Conservation (phyloP, 1,140 invertebrate species). For the Epicauta chinensis region DNA sequence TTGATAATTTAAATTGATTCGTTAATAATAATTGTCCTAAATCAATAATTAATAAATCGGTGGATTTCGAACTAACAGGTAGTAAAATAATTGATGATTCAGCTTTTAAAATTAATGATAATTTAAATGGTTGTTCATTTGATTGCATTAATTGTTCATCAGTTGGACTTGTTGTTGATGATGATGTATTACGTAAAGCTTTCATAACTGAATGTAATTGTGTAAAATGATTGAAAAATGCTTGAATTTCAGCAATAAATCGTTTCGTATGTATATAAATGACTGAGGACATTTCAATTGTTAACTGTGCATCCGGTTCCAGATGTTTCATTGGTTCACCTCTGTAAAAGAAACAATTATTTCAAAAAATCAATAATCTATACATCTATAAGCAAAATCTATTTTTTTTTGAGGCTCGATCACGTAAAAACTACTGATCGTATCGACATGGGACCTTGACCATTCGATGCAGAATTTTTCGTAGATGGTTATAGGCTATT, state of each 20-base stretch:
- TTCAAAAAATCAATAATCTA: background rate
- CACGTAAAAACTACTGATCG: too few relatives aligned
- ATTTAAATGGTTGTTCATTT: constrained; percentile 23
- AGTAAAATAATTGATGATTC: constrained; percentile 81
- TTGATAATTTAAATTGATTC: constrained; percentile 65
- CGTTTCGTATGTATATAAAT: constrained; percentile 92
- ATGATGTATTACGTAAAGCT: constrained; percentile 46
- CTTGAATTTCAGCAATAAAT: constrained; percentile 81
- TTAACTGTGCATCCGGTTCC: constrained; percentile 72
- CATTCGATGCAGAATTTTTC: too few relatives aligned
- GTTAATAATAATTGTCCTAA: constrained; percentile 72
- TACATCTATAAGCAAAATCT: too few relatives aligned
- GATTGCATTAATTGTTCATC: constrained; percentile 32
- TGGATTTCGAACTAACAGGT: constrained; percentile 75
- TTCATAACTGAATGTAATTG: constrained; percentile 69
- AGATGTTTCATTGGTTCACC: constrained; percentile 27
- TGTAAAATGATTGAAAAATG: constrained; percentile 81
- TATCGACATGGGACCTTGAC: too few relatives aligned
- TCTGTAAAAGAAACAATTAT: constrained; percentile 21
- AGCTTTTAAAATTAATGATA: constrained; percentile 65
- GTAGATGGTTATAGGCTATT: too few relatives aligned
- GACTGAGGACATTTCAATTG: constrained; percentile 77
- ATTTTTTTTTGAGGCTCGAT: too few relatives aligned
- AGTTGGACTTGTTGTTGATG: constrained; percentile 9
- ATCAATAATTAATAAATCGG: constrained; percentile 73